These are phyloP conservation scores for Patiria pectinifera DNA, from an alignment of 53 echinoderm and acorn worm species.

Conservation along the genomic window DNA sequence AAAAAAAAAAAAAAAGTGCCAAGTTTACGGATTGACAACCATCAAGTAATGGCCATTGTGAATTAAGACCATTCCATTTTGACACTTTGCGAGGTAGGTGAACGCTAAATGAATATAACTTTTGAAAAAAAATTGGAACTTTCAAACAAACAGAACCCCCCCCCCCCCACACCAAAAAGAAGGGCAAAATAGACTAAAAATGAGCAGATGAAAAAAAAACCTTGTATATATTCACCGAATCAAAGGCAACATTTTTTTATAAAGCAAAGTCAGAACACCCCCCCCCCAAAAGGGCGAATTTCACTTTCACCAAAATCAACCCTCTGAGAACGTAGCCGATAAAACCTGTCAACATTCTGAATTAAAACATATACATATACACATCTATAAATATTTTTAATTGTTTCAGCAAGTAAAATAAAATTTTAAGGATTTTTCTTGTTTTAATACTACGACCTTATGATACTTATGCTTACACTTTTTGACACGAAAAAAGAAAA, in stretches of 20 bases:
- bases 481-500: background rate
- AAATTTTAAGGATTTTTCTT: conserved; percentile 1
- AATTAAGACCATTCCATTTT: no score
- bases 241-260: no score
- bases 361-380: conserved; percentile 32
- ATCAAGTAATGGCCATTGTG: no score
- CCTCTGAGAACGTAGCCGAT: background rate
- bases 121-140: no score
- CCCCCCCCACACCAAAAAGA: background rate
- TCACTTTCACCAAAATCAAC: background rate
- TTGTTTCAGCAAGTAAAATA: conserved; percentile 52
- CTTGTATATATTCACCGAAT: no score
- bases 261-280: no score
- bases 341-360: conserved; percentile 11
- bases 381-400: conserved; percentile 38
- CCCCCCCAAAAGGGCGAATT: background rate
- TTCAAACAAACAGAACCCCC: background rate
- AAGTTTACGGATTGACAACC: no score
- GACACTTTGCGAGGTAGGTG: conserved; percentile 7
- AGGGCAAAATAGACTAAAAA: background rate
- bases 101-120: background rate
- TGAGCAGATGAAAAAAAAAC: no score
- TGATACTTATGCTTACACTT: background rate
- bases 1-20: no score
- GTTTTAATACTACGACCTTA: background rate